Evolutionary conservation across 2,797 vertebrate species (phyloP), one percentile per base, ranked within the genome.

Genomic region (Enteromius unitaeniatus): DNA sequence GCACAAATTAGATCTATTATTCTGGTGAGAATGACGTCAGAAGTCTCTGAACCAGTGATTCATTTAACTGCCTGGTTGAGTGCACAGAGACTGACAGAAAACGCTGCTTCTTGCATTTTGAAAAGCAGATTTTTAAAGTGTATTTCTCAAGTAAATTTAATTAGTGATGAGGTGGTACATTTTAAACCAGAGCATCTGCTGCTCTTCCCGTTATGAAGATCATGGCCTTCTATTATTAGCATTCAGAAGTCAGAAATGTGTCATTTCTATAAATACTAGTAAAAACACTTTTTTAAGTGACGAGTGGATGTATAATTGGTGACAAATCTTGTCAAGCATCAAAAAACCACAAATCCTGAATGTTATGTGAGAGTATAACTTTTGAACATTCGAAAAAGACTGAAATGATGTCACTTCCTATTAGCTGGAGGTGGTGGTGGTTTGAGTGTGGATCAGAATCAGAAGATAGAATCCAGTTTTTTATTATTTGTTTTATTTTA

Each of bases 1-100:
- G 28, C 76, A 73, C 78, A 84, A 87, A 84, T 87, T 42, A 82
- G 17, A 86, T 87, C 76, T 58, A 79, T 84, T 86, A 73, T 82
- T 81, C 37, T 15, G 26, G 81, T 55, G 64, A 74, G 60, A 79
- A 47, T 83, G 79, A 86, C 68, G 60, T 81, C 65, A 49, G 60
- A 26, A 4, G 19, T 53, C 70, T 47, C 60, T 72, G 51, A 65
- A 80, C 70, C 67, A 28, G 53, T 79, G 40, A 82, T 34, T 64
- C 65, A 81, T 81, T 75, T 45, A 78, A 65, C 58, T 58, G 47
- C 51, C 19, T 58, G 37, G 13, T 42, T 78, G 53, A 55, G 45
- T 34, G 40, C 34, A n/a, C n/a, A 67, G 37, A 51, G 49, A 84
- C 49, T 65, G 17, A 80, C 89, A 88, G 13, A 60, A 60, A 76